phyloP scores from a whole-genome alignment of 2,888 invertebrate genomes.

The Chrysina gloriosa region DNA sequence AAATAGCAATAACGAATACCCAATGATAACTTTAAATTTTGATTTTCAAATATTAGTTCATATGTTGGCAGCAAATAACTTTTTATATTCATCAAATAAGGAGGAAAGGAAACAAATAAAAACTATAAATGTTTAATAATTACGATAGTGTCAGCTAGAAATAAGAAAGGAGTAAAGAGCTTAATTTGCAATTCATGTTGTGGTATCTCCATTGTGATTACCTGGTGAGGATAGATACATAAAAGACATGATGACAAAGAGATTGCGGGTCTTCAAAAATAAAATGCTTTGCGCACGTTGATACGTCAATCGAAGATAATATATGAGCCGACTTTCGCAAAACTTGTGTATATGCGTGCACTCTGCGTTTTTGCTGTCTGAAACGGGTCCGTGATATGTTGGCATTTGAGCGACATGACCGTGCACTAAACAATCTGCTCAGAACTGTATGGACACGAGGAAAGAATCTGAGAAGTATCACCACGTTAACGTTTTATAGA shows the following conservation, averaged over 20 bases:
- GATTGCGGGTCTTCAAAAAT: conserved; percentile 61
- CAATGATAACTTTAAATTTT: too few relatives aligned
- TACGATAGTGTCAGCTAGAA: neutral
- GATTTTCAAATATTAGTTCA: too few relatives aligned
- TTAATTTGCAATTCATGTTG: conserved; percentile 17
- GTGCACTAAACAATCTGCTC: conserved; percentile 28
- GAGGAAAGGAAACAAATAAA: too few relatives aligned
- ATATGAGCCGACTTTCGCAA: conserved; percentile 58
- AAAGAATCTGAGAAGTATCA: conserved; percentile 19
- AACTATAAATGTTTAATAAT: too few relatives aligned
- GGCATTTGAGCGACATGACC: conserved; percentile 34
- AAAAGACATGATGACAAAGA: conserved; percentile 30
- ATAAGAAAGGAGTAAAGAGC: neutral
- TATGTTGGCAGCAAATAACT: too few relatives aligned
- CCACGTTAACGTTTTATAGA: conserved; percentile 9
- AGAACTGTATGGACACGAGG: neutral
- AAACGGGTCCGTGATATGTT: conserved; percentile 38
- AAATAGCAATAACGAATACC: too few relatives aligned
- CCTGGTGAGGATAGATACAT: neutral
- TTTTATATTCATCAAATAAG: too few relatives aligned
- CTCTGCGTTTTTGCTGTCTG: conserved; percentile 24
- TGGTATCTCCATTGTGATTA: conserved; percentile 29
- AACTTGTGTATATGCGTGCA: conserved; percentile 53
- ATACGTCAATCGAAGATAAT: conserved; percentile 61
- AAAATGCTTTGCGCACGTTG: conserved; percentile 59